Conservation (phyloP, 2,113 vertebrate species). For the Solea solea region DNA sequence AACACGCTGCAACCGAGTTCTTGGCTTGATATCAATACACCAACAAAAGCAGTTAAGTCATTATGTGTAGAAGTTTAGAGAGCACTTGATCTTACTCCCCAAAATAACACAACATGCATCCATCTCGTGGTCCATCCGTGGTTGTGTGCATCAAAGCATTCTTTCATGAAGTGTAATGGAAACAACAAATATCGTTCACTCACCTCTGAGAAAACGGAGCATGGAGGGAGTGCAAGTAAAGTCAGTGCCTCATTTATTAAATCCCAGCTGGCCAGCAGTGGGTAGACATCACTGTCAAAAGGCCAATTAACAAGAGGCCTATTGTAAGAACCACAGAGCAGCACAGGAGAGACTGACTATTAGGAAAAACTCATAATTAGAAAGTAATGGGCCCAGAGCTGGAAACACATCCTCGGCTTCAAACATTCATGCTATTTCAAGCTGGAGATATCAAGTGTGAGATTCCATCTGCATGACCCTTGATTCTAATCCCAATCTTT, state of each 20-base stretch:
- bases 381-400: constrained; percentile 66
- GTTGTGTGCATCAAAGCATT: constrained; percentile 59
- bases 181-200: constrained; percentile 72
- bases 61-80: constrained; percentile 4
- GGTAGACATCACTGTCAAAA: constrained; percentile 77
- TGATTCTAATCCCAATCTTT: not conserved
- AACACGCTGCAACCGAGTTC: constrained; percentile 5
- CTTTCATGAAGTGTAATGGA: constrained; percentile 55
- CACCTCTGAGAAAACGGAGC: constrained; percentile 62
- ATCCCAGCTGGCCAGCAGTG: constrained; percentile 70
- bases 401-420: constrained; percentile 49
- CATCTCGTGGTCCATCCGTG: constrained; percentile 33
- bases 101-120: constrained; percentile 5
- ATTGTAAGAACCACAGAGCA: constrained; percentile 60
- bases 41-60: not conserved
- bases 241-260: constrained; percentile 76
- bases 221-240: constrained; percentile 49
- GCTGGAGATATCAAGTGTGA: not conserved
- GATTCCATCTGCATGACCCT: constrained; percentile 2
- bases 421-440: constrained; percentile 40
- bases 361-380: constrained; percentile 70
- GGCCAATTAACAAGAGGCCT: constrained; percentile 78
- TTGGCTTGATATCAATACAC: not conserved
- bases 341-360: constrained; percentile 59
- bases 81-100: not conserved